phyloP scores from a whole-genome alignment of 2,113 vertebrate species.

The Calidris pugnax region DNA sequence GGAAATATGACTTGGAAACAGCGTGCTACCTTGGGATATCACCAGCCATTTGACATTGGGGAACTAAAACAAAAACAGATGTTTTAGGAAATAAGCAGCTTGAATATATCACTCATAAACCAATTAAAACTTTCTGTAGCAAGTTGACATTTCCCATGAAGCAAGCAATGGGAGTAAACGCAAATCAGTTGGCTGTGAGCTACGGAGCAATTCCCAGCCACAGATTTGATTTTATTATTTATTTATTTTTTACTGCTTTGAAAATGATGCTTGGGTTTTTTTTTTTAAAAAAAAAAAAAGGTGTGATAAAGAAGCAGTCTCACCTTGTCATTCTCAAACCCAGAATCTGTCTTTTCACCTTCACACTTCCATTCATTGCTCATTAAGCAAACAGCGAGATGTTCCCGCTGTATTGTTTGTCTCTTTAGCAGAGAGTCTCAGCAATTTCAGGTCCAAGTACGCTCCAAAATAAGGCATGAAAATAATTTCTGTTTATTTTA shows the following conservation, averaged over 20 bases:
- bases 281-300: neutral
- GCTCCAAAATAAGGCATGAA: neutral
- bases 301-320: constrained; percentile 59
- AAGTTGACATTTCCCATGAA: constrained; percentile 69
- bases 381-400: constrained; percentile 73
- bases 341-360: constrained; percentile 68
- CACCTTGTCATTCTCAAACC: constrained; percentile 63
- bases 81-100: constrained; percentile 63
- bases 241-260: neutral
- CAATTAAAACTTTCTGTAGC: constrained; percentile 63
- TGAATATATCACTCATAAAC: constrained; percentile 63
- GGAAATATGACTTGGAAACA: constrained; percentile 40
- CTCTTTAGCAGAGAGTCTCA: constrained; percentile 35
- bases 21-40: constrained; percentile 23
- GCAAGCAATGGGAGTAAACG: constrained; percentile 37
- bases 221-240: neutral
- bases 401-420: constrained; percentile 39
- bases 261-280: neutral
- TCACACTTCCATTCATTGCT: constrained; percentile 67
- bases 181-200: constrained; percentile 17
- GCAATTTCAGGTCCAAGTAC: neutral
- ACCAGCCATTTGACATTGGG: constrained; percentile 40
- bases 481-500: constrained; percentile 33
- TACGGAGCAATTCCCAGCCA: neutral
- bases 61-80: constrained; percentile 58